A percentile compares a stretch with the other conserved stretches of the same genome.
phyloP scores from a whole-genome alignment of 2,797 vertebrate genomes.

The Xenopus petersii region DNA sequence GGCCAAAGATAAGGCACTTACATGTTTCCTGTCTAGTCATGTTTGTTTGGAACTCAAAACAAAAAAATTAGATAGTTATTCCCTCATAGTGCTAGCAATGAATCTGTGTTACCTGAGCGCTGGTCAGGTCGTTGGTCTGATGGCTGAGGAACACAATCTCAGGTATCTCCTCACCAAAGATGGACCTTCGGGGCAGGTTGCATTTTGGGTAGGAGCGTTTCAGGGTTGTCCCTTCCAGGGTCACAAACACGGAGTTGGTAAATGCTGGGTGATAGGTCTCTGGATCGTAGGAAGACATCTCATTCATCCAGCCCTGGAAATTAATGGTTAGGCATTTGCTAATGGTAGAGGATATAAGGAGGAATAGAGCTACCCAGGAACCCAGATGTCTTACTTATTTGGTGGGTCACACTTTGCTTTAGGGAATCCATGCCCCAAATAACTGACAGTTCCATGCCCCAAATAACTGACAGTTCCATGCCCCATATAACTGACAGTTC shows the following conservation, averaged over 20 bases:
- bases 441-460: too few species aligned
- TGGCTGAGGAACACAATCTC: conserved; percentile 70
- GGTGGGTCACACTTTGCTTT: too few species aligned
- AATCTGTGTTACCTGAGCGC: conserved; percentile 70
- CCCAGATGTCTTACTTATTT: too few species aligned
- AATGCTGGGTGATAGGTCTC: conserved; percentile 76
- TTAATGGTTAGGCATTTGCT: not conserved
- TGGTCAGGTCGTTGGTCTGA: conserved; percentile 67
- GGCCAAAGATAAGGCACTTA: too few species aligned
- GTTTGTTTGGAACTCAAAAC: too few species aligned
- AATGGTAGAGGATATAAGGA: not conserved
- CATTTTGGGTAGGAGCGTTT: conserved; percentile 75
- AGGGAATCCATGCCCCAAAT: too few species aligned
- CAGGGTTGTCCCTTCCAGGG: conserved; percentile 74
- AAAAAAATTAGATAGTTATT: too few species aligned
- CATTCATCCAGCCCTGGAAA: conserved; percentile 86
- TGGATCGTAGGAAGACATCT: conserved; percentile 74
- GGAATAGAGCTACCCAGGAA: too few species aligned
- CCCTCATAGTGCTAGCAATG: too few species aligned
- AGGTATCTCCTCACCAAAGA: conserved; percentile 69
- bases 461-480: too few species aligned
- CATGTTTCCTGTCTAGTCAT: too few species aligned
- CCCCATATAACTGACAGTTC: too few species aligned
- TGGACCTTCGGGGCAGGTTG: conserved; percentile 73
- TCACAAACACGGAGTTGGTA: conserved; percentile 76